phyloP scores from a whole-genome alignment of 2,113 vertebrate genomes.

The Chlamydotis undulata region DNA sequence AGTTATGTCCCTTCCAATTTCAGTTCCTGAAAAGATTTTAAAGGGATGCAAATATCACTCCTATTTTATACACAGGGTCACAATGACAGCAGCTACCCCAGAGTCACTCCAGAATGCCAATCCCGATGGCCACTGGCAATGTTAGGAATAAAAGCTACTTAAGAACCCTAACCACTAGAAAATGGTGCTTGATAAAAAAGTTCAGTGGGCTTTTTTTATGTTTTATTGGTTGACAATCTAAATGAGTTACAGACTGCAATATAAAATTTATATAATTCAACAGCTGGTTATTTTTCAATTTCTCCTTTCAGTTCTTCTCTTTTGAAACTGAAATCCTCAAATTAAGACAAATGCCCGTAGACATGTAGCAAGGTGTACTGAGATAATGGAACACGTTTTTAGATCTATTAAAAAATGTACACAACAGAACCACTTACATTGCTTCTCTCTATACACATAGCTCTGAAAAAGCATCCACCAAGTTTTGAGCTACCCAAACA shows the following conservation, averaged over 20 bases:
- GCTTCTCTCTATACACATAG: background rate
- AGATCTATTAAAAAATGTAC: background rate
- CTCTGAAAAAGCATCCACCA: background rate
- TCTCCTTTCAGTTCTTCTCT: background rate
- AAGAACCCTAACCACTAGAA: background rate
- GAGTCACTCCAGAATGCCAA: background rate
- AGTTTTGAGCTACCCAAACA: background rate
- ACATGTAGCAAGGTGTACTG: background rate
- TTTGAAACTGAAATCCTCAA: background rate
- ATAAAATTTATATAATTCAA: background rate
- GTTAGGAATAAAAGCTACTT: background rate
- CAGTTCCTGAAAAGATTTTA: background rate
- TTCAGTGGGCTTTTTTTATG: background rate
- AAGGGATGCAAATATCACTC: background rate
- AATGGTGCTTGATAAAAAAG: background rate
- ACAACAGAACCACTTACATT: background rate
- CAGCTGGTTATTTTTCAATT: background rate
- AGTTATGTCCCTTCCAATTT: background rate
- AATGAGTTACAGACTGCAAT: background rate
- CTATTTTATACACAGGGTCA: background rate
- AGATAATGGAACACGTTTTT: background rate
- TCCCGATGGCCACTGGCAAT: background rate
- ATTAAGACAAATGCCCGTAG: background rate
- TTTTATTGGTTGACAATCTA: background rate
- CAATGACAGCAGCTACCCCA: background rate